Evolutionary conservation across 2,113 vertebrate genomes (phyloP).

Genomic region (Chaetorhynchus papuensis): DNA sequence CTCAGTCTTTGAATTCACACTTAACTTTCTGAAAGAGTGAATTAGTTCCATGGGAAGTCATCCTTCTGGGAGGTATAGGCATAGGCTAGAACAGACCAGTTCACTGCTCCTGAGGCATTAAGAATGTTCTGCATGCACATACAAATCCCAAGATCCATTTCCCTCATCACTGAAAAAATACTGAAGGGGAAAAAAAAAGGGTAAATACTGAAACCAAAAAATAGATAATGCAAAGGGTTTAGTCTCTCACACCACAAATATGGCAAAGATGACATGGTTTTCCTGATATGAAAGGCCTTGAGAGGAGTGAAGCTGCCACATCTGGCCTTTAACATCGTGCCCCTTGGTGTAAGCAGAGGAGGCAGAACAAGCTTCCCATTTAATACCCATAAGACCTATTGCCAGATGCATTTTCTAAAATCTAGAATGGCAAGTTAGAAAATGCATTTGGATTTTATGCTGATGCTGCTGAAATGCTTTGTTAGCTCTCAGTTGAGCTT

Average conservation of each 20-base stretch:
- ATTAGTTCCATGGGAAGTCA: neutral
- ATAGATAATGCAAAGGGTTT: neutral
- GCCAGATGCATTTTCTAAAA: neutral
- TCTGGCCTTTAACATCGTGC: neutral
- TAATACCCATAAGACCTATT: neutral
- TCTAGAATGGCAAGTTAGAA: neutral
- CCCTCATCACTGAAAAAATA: neutral
- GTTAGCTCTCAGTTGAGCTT: neutral
- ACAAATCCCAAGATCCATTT: neutral
- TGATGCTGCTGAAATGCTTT: neutral
- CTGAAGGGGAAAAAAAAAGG: accelerated
- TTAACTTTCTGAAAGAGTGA: neutral
- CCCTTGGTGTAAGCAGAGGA: neutral
- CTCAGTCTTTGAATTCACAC: neutral
- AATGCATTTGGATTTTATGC: neutral
- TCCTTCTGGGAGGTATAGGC: neutral
- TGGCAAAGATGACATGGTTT: neutral
- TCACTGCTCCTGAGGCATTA: neutral
- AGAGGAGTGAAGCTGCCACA: neutral
- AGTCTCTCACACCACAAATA: neutral
- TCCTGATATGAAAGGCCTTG: neutral
- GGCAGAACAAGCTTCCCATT: neutral
- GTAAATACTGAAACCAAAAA: neutral
- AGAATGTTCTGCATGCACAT: neutral
- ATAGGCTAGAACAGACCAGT: neutral